Conservation (phyloP, 37 sponge, comb jelly and placozoan species). For the Eunapius fragilis region DNA sequence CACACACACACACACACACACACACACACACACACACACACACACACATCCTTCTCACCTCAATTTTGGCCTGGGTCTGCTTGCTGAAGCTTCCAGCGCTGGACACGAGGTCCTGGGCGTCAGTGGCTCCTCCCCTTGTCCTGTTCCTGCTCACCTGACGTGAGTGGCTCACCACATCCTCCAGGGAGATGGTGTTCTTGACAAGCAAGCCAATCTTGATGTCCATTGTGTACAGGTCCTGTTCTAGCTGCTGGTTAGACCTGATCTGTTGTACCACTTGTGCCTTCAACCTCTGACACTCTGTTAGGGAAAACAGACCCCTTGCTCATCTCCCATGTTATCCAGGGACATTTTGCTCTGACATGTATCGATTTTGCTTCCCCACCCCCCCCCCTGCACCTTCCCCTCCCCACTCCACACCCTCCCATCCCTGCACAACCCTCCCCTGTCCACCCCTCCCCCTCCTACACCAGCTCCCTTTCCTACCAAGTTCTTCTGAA, state of each 20-base stretch:
- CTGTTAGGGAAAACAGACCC: conserved; percentile 27
- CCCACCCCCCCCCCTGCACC: no score
- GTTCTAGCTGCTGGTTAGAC: conserved; percentile 94
- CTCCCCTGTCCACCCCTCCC: background rate
- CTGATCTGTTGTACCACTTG: conserved; percentile 94
- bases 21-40: background rate
- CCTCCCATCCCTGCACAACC: no score
- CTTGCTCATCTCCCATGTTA: background rate
- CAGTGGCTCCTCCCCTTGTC: background rate
- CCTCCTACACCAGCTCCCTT: background rate
- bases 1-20: background rate
- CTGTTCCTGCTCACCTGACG: conserved; percentile 23
- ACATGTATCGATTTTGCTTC: no score
- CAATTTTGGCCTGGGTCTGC: background rate
- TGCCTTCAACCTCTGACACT: conserved; percentile 93
- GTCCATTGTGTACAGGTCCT: conserved; percentile 94
- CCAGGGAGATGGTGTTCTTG: conserved; percentile 89
- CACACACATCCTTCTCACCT: background rate
- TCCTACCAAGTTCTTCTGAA: conserved; percentile 87
- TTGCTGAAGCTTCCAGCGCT: background rate
- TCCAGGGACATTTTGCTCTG: no score
- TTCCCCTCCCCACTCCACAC: background rate
- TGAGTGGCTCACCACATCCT: conserved; percentile 47
- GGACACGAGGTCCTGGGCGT: background rate
- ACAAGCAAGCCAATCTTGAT: conserved; percentile 99